Evolutionary conservation across 1,140 invertebrate species (phyloP).

Genomic region (Drosophila bocqueti): DNA sequence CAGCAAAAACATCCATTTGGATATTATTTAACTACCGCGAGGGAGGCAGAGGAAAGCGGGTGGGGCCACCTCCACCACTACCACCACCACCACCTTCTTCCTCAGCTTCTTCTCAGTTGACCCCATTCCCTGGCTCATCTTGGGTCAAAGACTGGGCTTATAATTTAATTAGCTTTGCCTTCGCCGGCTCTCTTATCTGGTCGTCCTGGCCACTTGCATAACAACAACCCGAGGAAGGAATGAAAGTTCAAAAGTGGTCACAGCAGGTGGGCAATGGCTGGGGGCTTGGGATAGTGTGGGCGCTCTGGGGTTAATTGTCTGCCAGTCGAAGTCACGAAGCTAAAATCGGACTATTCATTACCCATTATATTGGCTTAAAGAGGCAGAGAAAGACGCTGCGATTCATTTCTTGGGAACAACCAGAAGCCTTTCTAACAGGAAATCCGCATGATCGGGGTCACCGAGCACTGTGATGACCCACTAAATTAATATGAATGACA

Average conservation of each 20-base stretch:
- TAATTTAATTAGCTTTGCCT: slow-evolving; percentile 78
- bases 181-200: slow-evolving; percentile 46
- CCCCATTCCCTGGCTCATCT: slow-evolving; percentile 48
- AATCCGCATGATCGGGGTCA: slow-evolving; percentile 73
- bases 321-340: slow-evolving; percentile 69
- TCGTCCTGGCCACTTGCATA: slow-evolving; percentile 65
- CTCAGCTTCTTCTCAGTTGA: slow-evolving; percentile 1
- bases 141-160: slow-evolving; percentile 51
- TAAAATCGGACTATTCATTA: slow-evolving; percentile 69
- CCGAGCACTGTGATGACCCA: slow-evolving; percentile 54
- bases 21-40: slow-evolving; percentile 66
- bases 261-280: slow-evolving; percentile 39
- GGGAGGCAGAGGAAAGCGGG: slow-evolving; percentile 3
- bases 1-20: slow-evolving; percentile 57
- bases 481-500: slow-evolving; percentile 71
- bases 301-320: slow-evolving; percentile 72
- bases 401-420: slow-evolving; percentile 34
- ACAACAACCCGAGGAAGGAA: slow-evolving; percentile 36
- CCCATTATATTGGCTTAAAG: slow-evolving; percentile 24
- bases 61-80: slow-evolving; percentile 9
- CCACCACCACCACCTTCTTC: neutral
- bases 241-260: slow-evolving; percentile 59
- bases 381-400: slow-evolving; percentile 12
- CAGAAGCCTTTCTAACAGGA: slow-evolving; percentile 80
- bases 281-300: slow-evolving; percentile 21